These are phyloP conservation scores for Loripinus fragilis DNA, from an alignment of 2,888 invertebrate genomes.

Conservation along the genomic window DNA sequence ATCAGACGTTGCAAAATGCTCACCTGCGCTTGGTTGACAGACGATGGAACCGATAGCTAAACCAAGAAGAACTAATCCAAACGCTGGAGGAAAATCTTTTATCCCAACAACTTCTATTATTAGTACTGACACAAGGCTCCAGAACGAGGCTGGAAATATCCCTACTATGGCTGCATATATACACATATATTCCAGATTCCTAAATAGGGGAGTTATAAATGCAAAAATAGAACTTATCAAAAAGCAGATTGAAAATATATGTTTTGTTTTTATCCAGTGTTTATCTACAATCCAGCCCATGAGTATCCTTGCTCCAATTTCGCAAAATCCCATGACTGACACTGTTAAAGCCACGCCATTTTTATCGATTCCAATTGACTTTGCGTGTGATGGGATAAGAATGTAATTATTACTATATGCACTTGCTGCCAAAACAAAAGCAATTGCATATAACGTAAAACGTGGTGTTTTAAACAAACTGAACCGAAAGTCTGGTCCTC, in stretches of 20 bases:
- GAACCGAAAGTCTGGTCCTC: neutral
- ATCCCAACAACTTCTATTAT: slow-evolving; percentile 21
- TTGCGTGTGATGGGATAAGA: slow-evolving; percentile 20
- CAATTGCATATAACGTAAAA: neutral
- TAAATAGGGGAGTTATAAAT: neutral
- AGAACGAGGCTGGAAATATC: slow-evolving; percentile 30
- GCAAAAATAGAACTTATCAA: slow-evolving; percentile 15
- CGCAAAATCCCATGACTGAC: slow-evolving; percentile 23
- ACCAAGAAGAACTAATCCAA: neutral
- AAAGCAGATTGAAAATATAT: slow-evolving; percentile 13
- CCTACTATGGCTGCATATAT: slow-evolving; percentile 20
- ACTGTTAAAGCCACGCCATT: slow-evolving; percentile 5
- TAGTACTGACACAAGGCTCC: slow-evolving; percentile 22
- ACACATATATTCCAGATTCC: slow-evolving; percentile 11
- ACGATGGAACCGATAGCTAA: neutral
- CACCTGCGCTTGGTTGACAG: neutral
- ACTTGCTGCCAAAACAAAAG: neutral
- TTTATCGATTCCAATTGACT: slow-evolving; percentile 10
- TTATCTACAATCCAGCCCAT: slow-evolving; percentile 27
- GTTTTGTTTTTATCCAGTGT: neutral
- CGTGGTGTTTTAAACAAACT: neutral
- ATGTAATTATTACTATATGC: slow-evolving; percentile 1
- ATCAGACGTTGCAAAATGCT: too few relatives aligned
- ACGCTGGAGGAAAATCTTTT: neutral
- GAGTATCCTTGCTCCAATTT: slow-evolving; percentile 18